Evolutionary conservation across 2,113 vertebrate genomes (phyloP), one percentile per base, ranked within the genome.

Genomic region (Sander vitreus): DNA sequence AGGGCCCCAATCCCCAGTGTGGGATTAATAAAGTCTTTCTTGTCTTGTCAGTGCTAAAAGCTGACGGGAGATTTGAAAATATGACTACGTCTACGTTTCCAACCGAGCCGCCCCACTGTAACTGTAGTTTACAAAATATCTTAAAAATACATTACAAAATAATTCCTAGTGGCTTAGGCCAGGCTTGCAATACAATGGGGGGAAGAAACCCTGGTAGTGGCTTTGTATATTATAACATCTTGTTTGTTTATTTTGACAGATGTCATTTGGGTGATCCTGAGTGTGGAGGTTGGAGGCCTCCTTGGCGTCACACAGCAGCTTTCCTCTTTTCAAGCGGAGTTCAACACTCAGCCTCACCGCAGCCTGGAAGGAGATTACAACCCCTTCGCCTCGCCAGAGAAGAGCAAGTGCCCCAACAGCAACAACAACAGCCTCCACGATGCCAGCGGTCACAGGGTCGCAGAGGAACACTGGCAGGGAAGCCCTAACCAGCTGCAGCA

Each of bases 221-320:
- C 16, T 33, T 39, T 63, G 5, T 59, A 15, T 59, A 39, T 76
- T n/a, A 18, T n/a, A 69, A 25, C 43, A 9, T 1, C 1, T 8
- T 1, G 21, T 69, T 71, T 13, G 18, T 48, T 78, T 78, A 48
- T 84, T 92, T 90, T 55, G 94, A 30, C 85, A 96, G 98, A 99
- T 94, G 97, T 99, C 79, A 99, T 99, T 92, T 99, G 98, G 98
- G 98, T 99, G 94, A 99, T 99, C 90, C 96, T 99, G 92, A 99
- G 97, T 19, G 98, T 99, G 93, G 98, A 99, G 90, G 97, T 97
- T 82, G 98, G 98, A 85, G 98, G 98, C 88, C 97, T 99, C 91
- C 96, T 99, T 48, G 98, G 98, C 87, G 98, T 99, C 92, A 99
- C 98, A 59, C 98, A 99, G 95, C 98, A 99, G 95, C 96, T 99